Percentiles rank a stretch among this genome's conserved stretches.
These are phyloP conservation scores for Fregetta grallaria DNA, from an alignment of 2,113 vertebrate genomes.

Conservation along the genomic window DNA sequence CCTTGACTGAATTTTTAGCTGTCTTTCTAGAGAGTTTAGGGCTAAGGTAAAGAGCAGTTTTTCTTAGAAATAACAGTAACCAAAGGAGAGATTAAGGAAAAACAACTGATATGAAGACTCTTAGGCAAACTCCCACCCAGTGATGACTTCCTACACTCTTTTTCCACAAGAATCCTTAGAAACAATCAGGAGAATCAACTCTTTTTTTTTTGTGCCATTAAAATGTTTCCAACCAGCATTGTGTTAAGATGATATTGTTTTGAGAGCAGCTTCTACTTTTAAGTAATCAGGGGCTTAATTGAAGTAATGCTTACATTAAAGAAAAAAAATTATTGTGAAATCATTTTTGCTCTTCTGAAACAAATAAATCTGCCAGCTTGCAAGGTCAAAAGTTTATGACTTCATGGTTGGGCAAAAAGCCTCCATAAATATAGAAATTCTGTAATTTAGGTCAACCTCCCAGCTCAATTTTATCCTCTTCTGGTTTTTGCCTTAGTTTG, in stretches of 20 bases:
- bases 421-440: not conserved
- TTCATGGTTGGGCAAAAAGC: slow-evolving; percentile 1
- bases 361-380: not conserved
- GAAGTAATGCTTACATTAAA: not conserved
- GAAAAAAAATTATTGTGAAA: not conserved
- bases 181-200: not conserved
- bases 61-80: not conserved
- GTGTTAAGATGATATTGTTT: not conserved
- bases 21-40: not conserved
- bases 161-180: not conserved
- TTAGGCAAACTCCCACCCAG: not conserved
- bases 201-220: not conserved
- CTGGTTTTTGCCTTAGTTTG: not conserved
- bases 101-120: not conserved
- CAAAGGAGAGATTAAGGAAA: not conserved
- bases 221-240: not conserved
- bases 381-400: slow-evolving; percentile 22
- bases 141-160: not conserved
- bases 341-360: not conserved
- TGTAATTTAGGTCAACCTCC: not conserved
- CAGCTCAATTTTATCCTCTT: not conserved
- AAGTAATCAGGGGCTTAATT: not conserved
- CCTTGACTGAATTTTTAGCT: not conserved
- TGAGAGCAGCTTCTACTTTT: not conserved
- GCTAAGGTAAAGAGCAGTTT: not conserved